A percentile compares a stretch with the other conserved stretches of the same genome.
phyloP scores from a whole-genome alignment of 2,888 invertebrate genomes.

The Tenodera sinensis region DNA sequence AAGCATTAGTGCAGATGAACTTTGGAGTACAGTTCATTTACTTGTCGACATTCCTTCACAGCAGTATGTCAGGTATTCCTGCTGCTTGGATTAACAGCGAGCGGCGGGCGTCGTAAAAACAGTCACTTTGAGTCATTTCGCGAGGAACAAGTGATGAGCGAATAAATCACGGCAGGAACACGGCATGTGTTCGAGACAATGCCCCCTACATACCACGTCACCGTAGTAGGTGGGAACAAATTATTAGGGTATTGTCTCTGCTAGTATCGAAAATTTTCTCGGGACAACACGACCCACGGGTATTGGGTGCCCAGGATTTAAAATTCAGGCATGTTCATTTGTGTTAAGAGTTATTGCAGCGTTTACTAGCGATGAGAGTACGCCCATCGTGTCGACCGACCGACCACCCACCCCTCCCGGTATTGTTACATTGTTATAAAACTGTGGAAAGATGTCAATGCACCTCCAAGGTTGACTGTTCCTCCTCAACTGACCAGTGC shows the following conservation, averaged over 20 bases:
- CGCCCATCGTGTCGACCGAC: not conserved
- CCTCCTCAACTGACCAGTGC: not conserved
- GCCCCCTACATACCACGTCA: not conserved
- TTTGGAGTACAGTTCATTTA: too few species aligned
- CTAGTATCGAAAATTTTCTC: not conserved
- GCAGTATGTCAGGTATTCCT: not conserved
- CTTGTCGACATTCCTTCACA: not conserved
- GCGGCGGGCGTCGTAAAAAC: not conserved
- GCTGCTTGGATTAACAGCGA: too few species aligned
- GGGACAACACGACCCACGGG: not conserved
- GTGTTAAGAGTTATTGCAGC: not conserved
- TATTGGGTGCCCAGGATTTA: not conserved
- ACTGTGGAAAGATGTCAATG: not conserved
- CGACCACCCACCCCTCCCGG: not conserved
- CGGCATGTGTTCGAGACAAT: not conserved
- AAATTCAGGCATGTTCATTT: not conserved
- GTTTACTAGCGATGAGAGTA: not conserved
- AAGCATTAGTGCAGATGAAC: too few species aligned
- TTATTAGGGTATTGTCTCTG: not conserved
- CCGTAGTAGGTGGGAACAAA: not conserved
- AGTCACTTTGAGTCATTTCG: not conserved
- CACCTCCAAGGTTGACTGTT: not conserved
- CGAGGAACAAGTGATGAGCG: not conserved
- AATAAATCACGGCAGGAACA: not conserved
- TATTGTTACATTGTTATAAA: conserved; percentile 1